Evolutionary conservation across 2,797 vertebrate species (phyloP), one percentile per base, ranked within the genome.

Genomic region (Ammospiza maritima): DNA sequence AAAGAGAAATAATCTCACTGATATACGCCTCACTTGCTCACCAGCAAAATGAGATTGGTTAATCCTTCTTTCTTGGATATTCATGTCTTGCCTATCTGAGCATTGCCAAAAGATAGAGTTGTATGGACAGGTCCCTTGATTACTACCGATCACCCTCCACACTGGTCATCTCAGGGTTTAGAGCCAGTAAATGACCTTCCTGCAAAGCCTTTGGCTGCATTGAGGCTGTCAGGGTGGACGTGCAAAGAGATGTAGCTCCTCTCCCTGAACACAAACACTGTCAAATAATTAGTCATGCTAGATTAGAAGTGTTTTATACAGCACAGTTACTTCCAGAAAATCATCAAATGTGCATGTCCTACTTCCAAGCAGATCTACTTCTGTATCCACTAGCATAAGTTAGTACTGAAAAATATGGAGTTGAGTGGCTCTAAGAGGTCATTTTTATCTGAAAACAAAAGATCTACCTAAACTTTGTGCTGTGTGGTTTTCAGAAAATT

Each of bases 241-340:
- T 81, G 38, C 45, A 72, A 74, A 51, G 34, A 72, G 16, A 69
- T 51, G 54, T 20, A 61, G 30, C 60, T 78, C 54, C 82, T 80
- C 30, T 23, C 44, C 25, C 54, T 50, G 38, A 84, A 16, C 13
- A 86, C 38, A 88, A 91, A 69, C 5, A 10, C 15, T 47, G 20
- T 42, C 44, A 84, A 56, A 32, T 85, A 58, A 88, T 92, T 94
- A 97, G 84, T 81, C 38, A 65, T 64, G 82, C 38, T 79, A 61
- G 67, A 87, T 32, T 73, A 48, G 85, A 83, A 90, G 85, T 51
- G 32, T 51, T 88, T 83, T 54, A 62, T 27, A 58, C 48, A 78
- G 30, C 10, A 66, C 11, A 51, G 30, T 27, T 25, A 48, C 10
- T 89, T 90, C 42, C 58, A 88, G 38, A 75, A 90, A 85, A 81